phyloP scores from a whole-genome alignment of 2,797 vertebrate species.

The Brachyalestes nurse region DNA sequence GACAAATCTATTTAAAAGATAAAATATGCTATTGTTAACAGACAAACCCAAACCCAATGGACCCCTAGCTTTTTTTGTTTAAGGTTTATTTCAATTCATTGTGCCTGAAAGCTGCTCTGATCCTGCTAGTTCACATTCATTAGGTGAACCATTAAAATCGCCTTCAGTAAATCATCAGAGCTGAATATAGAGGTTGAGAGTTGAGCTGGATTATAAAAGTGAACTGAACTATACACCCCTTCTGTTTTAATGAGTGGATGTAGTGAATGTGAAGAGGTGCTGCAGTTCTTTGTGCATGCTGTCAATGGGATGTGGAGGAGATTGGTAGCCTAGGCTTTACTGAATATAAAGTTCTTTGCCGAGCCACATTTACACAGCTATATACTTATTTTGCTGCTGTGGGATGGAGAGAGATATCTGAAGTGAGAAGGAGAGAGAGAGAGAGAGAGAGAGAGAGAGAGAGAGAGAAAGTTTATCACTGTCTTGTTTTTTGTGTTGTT shows the following conservation, averaged over 20 bases:
- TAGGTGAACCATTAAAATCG: not conserved
- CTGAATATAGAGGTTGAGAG: not conserved
- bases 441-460: constrained; percentile 48
- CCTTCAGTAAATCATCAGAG: not conserved
- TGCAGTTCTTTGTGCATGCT: not conserved
- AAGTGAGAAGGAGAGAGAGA: constrained; percentile 38
- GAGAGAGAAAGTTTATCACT: constrained; percentile 86
- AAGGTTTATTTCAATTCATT: not conserved
- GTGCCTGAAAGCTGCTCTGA: not conserved
- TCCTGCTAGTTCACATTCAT: not conserved
- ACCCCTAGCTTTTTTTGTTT: not conserved
- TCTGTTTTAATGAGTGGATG: not conserved
- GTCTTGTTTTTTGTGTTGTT: constrained; percentile 81
- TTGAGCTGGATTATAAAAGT: not conserved
- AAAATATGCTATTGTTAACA: too few relatives aligned
- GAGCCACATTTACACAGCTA: constrained; percentile 57
- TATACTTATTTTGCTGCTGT: constrained; percentile 84
- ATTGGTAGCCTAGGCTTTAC: not conserved
- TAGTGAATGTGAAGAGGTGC: not conserved
- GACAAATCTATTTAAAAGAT: not conserved
- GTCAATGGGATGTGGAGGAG: not conserved
- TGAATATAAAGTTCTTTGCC: not conserved
- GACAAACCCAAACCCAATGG: too few relatives aligned
- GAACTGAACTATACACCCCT: not conserved
- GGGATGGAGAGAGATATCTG: constrained; percentile 29